phyloP scores from a whole-genome alignment of 2,888 invertebrate species.

The Ellobium chinense region DNA sequence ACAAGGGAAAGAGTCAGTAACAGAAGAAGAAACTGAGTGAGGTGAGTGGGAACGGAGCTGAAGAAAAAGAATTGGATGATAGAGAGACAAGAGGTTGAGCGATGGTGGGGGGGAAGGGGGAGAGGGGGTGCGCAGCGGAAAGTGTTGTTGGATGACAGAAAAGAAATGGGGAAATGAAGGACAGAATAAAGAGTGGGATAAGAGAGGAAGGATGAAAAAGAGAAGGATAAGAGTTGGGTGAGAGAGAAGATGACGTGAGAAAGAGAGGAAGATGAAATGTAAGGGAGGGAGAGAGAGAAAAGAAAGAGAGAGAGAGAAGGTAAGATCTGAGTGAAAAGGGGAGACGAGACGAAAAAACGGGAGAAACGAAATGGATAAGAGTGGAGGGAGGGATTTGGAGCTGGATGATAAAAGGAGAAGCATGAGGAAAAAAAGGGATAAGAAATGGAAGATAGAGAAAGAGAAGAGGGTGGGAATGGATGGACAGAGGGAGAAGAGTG shows the following conservation, averaged over 20 bases:
- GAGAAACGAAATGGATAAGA: neutral
- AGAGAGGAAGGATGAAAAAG: neutral
- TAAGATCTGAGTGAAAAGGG: too few species aligned
- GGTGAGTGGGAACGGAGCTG: neutral
- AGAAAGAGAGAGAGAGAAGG: neutral
- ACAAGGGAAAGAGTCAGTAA: neutral
- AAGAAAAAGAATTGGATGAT: constrained; percentile 3
- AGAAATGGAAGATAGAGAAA: neutral
- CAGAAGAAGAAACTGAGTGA: neutral
- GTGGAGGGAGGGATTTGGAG: neutral
- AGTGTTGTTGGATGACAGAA: neutral
- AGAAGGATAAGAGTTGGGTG: neutral
- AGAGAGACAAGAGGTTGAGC: neutral
- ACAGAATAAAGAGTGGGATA: neutral
- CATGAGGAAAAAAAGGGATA: neutral
- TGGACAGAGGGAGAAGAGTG: neutral
- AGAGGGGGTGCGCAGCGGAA: neutral
- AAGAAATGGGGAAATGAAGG: neutral
- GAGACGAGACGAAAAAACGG: too few species aligned
- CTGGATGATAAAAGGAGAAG: neutral
- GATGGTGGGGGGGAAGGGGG: neutral
- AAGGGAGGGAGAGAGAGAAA: neutral
- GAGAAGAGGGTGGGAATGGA: neutral
- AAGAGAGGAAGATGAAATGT: neutral
- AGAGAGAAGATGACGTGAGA: neutral